A percentile compares a stretch with the other conserved stretches of the same genome.
Conservation (phyloP, 2,888 invertebrate genomes). For the Masnerella sp. region DNA sequence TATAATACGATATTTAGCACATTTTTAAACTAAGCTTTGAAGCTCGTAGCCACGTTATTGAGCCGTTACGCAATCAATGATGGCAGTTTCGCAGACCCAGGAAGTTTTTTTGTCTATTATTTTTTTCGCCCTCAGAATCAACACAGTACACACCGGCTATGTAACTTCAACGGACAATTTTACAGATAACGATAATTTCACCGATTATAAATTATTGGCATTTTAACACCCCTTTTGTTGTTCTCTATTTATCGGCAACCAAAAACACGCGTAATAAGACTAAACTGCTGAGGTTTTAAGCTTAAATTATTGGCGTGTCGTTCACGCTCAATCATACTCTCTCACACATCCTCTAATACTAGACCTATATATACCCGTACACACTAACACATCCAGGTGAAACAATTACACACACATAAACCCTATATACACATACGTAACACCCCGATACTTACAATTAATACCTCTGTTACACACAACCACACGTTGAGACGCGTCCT, state of each 20-base stretch:
- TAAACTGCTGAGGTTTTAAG: slow-evolving; percentile 73
- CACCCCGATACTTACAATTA: too few species aligned
- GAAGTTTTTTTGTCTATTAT: slow-evolving; percentile 22
- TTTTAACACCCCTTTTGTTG: slow-evolving; percentile 71
- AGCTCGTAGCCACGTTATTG: slow-evolving; percentile 61
- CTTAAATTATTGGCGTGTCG: slow-evolving; percentile 71
- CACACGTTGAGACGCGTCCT: slow-evolving; percentile 60
- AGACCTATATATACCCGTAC: too few species aligned
- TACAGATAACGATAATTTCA: slow-evolving; percentile 67
- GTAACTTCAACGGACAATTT: slow-evolving; percentile 61
- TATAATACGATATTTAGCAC: slow-evolving; percentile 49
- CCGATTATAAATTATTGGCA: slow-evolving; percentile 71
- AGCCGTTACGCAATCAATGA: slow-evolving; percentile 40
- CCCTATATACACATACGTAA: too few species aligned
- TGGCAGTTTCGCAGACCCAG: slow-evolving; percentile 14
- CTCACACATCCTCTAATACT: too few species aligned
- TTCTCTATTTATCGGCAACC: slow-evolving; percentile 65
- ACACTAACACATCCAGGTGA: too few species aligned
- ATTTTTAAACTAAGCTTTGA: slow-evolving; percentile 61
- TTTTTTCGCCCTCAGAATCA: slow-evolving; percentile 2
- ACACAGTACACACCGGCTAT: slow-evolving; percentile 7
- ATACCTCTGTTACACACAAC: too few species aligned
- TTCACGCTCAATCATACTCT: slow-evolving; percentile 29
- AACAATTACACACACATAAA: too few species aligned
- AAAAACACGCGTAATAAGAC: slow-evolving; percentile 56